Conservation (phyloP, 2,888 invertebrate species). For the Ommatoiulus sabulosus region DNA sequence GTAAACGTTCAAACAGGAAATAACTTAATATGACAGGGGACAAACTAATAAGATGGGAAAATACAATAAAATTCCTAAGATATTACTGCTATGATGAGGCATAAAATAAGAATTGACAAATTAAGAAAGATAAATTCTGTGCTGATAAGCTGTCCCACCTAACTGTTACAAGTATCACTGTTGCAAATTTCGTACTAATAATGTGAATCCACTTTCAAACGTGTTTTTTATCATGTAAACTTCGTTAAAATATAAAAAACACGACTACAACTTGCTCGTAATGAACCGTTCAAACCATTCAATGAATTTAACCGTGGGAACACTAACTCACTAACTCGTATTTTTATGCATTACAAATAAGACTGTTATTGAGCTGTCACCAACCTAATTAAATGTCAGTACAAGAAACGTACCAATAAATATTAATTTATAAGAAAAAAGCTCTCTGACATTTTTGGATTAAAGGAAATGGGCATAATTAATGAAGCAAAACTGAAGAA, state of each 20-base stretch:
- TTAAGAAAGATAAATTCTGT: background rate
- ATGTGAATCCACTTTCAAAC: background rate
- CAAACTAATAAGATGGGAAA: background rate
- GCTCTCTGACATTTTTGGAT: background rate
- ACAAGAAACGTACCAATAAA: background rate
- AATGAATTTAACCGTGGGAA: background rate
- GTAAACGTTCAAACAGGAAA: background rate
- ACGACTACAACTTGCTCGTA: background rate
- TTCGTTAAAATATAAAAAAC: background rate
- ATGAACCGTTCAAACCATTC: background rate
- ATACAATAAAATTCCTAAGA: too few relatives aligned
- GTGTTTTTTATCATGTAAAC: background rate
- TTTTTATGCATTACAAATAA: background rate
- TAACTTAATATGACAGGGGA: background rate
- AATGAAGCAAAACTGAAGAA: background rate
- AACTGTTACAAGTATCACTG: background rate
- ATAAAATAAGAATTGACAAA: background rate
- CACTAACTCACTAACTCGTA: background rate
- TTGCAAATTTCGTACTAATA: background rate
- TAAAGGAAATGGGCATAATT: background rate
- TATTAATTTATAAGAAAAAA: background rate
- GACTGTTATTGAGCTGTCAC: background rate
- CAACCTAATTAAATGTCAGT: background rate
- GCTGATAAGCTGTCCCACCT: background rate
- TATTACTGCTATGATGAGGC: background rate